Conservation (phyloP, 2,888 invertebrate species). For the Podotricha telesiphe region DNA sequence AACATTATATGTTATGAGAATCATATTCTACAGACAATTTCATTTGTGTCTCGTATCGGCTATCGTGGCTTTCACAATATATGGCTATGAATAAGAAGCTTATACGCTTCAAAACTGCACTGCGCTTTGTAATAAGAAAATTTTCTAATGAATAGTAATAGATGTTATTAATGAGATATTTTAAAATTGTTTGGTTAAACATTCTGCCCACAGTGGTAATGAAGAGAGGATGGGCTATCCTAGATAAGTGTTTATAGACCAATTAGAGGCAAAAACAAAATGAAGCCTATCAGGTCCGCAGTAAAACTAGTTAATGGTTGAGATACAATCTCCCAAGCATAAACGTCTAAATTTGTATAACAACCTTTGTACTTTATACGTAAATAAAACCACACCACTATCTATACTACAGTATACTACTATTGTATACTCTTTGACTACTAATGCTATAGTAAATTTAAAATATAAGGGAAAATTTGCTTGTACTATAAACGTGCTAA, state of each 20-base stretch:
- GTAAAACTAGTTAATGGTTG: conserved; percentile 64
- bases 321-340: conserved; percentile 56
- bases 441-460: too few species aligned
- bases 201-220: conserved; percentile 62
- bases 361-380: conserved; percentile 21
- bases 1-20: conserved; percentile 56
- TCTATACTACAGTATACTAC: too few species aligned
- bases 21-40: conserved; percentile 56
- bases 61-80: conserved; percentile 49
- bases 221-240: conserved; percentile 60
- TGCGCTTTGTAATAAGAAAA: background rate
- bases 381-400: conserved; percentile 1
- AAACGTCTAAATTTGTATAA: conserved; percentile 33
- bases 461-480: background rate
- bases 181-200: conserved; percentile 56
- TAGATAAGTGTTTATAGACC: conserved; percentile 75
- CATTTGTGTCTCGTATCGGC: conserved; percentile 49
- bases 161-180: conserved; percentile 51
- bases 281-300: conserved; percentile 61
- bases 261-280: conserved; percentile 72
- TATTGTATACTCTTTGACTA: too few species aligned
- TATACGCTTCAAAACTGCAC: conserved; percentile 18
- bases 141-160: background rate
- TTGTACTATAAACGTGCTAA: background rate
- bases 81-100: conserved; percentile 33